These are phyloP conservation scores for Clistopyga incitator DNA, from an alignment of 2,888 invertebrate genomes.

Conservation along the genomic window DNA sequence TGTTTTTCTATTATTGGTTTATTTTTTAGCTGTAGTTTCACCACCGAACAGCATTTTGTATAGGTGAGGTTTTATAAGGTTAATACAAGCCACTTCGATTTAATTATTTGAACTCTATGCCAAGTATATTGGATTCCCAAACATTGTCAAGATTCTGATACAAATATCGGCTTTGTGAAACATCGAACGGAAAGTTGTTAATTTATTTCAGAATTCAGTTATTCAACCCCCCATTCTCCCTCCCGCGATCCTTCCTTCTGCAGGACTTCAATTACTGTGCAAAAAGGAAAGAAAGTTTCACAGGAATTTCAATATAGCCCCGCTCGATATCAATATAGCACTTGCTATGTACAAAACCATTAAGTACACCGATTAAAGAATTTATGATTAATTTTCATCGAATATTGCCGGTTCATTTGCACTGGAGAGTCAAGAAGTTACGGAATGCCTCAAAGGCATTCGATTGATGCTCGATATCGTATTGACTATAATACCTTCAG, in stretches of 20 bases:
- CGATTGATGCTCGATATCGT: slow-evolving; percentile 1
- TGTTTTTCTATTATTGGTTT: too few species aligned
- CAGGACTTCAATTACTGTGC: not conserved
- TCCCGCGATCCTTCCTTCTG: not conserved
- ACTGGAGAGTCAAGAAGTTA: not conserved
- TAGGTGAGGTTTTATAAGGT: too few species aligned
- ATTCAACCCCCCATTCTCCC: not conserved
- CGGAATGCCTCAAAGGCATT: slow-evolving; percentile 12
- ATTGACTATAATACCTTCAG: not conserved
- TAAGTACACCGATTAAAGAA: not conserved
- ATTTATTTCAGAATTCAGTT: not conserved
- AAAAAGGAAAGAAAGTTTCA: not conserved
- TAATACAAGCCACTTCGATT: too few species aligned
- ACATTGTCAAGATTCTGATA: too few species aligned
- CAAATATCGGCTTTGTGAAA: not conserved
- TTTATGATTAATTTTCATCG: slow-evolving; percentile 1
- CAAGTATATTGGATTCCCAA: too few species aligned
- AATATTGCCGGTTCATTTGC: not conserved
- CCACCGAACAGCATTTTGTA: too few species aligned
- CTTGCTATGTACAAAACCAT: not conserved
- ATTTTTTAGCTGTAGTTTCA: too few species aligned
- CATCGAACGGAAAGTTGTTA: not conserved
- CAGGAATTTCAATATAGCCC: not conserved
- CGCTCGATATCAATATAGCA: not conserved
- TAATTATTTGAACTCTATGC: too few species aligned